Evolutionary conservation across 1,140 invertebrate genomes (phyloP).

Genomic region (Drosophila repletoides): DNA sequence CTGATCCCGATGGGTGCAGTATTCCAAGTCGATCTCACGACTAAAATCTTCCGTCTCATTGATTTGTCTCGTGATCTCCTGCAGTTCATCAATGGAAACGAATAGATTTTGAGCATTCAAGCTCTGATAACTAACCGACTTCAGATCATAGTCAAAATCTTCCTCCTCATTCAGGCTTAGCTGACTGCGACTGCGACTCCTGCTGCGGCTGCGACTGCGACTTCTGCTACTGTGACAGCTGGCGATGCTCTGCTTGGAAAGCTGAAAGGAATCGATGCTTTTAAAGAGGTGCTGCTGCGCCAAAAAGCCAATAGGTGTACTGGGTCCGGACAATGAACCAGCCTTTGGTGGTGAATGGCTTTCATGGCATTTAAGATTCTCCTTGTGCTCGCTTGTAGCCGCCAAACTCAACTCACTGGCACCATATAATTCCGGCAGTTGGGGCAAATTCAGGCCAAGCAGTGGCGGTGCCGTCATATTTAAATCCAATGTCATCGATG

Average conservation of each 20-base stretch:
- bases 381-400: constrained; percentile 42
- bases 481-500: constrained; percentile 63
- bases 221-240: constrained; percentile 22
- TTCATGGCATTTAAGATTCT: constrained; percentile 32
- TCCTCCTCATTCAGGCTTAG: constrained; percentile 54
- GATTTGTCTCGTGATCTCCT: constrained; percentile 76
- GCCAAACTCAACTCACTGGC: constrained; percentile 60
- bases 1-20: constrained; percentile 78
- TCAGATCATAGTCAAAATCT: constrained; percentile 72
- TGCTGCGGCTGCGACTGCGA: neutral
- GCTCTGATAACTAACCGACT: constrained; percentile 80
- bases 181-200: neutral
- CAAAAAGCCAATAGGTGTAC: constrained; percentile 31
- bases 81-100: constrained; percentile 80
- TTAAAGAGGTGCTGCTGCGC: constrained; percentile 58
- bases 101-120: constrained; percentile 74
- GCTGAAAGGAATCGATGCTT: constrained; percentile 65
- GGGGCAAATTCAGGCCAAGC: constrained; percentile 57
- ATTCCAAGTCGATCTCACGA: constrained; percentile 76
- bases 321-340: neutral
- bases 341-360: neutral
- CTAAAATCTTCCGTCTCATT: constrained; percentile 80
- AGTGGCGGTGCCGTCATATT: constrained; percentile 53
- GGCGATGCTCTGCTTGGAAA: constrained; percentile 49
- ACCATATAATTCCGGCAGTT: constrained; percentile 66